phyloP scores from a whole-genome alignment of 1,140 invertebrate genomes.

The Choristoneura fumiferana region DNA sequence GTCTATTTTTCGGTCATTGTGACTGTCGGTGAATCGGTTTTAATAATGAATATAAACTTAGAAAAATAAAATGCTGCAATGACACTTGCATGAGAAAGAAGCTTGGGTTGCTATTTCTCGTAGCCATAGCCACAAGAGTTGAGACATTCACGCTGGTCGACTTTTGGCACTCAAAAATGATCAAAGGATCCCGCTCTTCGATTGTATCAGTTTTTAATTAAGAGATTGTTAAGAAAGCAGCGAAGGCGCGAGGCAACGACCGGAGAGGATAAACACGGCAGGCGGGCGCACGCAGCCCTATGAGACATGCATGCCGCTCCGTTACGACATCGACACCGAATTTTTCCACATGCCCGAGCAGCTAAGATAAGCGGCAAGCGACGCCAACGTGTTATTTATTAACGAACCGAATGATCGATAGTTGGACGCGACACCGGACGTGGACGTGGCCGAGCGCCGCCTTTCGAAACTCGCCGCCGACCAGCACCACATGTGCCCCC shows the following conservation, averaged over 20 bases:
- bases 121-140: too few species aligned
- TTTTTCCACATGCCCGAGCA: conserved; percentile 76
- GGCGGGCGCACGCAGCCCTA: conserved; percentile 67
- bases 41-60: too few species aligned
- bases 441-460: conserved; percentile 47
- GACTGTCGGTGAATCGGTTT: too few species aligned
- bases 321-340: conserved; percentile 77
- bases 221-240: conserved; percentile 63
- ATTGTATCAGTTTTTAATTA: conserved; percentile 58
- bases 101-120: too few species aligned
- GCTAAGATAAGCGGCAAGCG: conserved; percentile 69
- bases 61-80: too few species aligned
- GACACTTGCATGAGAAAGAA: too few species aligned
- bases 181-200: conserved; percentile 18
- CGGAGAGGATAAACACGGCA: conserved; percentile 52
- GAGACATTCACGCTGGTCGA: too few species aligned
- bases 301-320: conserved; percentile 69
- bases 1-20: too few species aligned
- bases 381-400: conserved; percentile 77
- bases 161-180: not conserved
- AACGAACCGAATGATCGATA: conserved; percentile 78
- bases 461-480: conserved; percentile 69
- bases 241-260: conserved; percentile 53
- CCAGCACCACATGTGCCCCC: conserved; percentile 30
- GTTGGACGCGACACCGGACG: conserved; percentile 73